These are phyloP conservation scores for Pongo abelii DNA, from an alignment of 2,113 vertebrate genomes.

Conservation along the genomic window DNA sequence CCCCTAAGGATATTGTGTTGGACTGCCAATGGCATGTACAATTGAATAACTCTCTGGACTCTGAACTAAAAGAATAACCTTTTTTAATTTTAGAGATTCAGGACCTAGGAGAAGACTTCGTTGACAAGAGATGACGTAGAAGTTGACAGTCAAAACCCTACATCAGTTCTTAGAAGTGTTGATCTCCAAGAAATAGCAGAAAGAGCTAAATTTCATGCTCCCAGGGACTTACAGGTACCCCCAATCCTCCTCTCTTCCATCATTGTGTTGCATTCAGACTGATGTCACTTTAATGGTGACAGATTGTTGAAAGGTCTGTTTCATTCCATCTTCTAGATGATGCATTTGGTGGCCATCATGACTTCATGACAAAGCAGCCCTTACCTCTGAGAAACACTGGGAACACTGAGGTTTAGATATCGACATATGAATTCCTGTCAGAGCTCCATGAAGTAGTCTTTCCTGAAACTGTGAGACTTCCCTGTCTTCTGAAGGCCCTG, in stretches of 20 bases:
- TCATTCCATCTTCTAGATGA: conserved; percentile 83
- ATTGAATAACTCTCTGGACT: no score
- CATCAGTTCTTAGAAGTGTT: conserved; percentile 90
- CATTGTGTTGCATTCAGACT: background rate
- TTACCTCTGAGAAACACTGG: conserved; percentile 96
- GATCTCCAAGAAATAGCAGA: conserved; percentile 88
- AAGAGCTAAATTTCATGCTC: conserved; percentile 92
- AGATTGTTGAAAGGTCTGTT: background rate
- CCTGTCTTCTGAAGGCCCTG: background rate
- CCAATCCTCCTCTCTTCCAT: background rate
- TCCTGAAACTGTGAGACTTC: background rate
- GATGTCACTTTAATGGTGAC: background rate
- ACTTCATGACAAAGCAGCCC: conserved; percentile 87
- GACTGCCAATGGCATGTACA: no score
- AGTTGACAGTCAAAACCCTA: conserved; percentile 93
- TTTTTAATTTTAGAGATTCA: conserved; percentile 83
- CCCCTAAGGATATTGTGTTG: no score
- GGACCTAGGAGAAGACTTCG: conserved; percentile 90
- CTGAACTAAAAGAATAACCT: background rate
- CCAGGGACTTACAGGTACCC: conserved; percentile 92
- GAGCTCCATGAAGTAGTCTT: background rate
- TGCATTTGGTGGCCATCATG: conserved; percentile 86
- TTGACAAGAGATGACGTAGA: conserved; percentile 93
- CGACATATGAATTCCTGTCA: conserved; percentile 85
- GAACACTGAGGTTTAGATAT: conserved; percentile 92